Evolutionary conservation across 2,113 vertebrate species (phyloP).

Genomic region (Elaphurus davidianus): DNA sequence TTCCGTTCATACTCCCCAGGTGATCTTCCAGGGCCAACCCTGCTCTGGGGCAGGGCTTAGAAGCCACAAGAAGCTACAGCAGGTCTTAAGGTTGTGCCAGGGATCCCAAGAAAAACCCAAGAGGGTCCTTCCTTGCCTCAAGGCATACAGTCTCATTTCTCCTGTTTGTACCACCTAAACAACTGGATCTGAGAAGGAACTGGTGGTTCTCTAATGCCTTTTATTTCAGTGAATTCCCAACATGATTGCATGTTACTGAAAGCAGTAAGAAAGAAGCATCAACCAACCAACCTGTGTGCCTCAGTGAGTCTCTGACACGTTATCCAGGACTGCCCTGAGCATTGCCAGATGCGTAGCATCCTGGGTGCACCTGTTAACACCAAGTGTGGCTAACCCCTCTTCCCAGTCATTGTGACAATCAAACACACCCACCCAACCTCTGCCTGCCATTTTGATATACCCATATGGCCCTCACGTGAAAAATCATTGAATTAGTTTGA

Average conservation of each 20-base stretch:
- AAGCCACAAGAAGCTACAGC: background rate
- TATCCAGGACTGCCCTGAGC: background rate
- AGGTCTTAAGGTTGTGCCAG: background rate
- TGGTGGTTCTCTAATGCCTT: background rate
- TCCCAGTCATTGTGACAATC: background rate
- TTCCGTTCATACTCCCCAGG: background rate
- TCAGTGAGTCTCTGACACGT: background rate
- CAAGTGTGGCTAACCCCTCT: background rate
- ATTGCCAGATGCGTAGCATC: background rate
- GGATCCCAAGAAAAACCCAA: background rate
- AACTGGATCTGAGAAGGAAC: background rate
- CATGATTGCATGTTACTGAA: accelerated
- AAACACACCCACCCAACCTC: background rate
- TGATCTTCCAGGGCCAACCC: no score
- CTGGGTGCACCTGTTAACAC: background rate
- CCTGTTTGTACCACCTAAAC: background rate
- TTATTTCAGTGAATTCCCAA: background rate
- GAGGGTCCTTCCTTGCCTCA: background rate
- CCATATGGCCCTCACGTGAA: background rate
- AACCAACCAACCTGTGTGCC: accelerated
- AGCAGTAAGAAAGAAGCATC: background rate
- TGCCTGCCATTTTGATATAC: background rate
- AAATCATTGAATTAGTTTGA: background rate
- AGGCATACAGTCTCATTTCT: background rate
- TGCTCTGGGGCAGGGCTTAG: background rate